Base-by-base conservation (phyloP, 2,888 invertebrate genomes). In the Argyresthia goedartella region DNA sequence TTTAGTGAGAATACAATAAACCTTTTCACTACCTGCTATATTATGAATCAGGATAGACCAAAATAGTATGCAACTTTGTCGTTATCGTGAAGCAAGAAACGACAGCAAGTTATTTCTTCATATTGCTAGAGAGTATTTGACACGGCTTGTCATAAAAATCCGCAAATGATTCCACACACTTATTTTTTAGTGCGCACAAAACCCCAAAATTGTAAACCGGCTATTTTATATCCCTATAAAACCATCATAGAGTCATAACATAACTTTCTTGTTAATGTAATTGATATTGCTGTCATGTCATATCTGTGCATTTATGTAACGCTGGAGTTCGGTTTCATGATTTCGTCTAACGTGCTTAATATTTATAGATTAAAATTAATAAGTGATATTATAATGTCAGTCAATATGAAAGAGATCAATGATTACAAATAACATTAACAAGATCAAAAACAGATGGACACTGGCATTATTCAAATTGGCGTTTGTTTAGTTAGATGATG, bases 221-320 rank as follows among this genome's bases (percentile, higher is more conserved):
- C 71, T 53, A 60, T 63, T 74, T 74, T 71, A 76, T 63, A 64
- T 51, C 67, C 62, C 63, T 70, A 61, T 74, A 71, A 76, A 74
- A 64, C 69, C 69, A 74, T 75, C 73, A 70, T 65, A 63, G 62
- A 63, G 62, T 64, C 70, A 73, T 68, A 63, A 62, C 70, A 73
- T 68, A 63, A 62, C 66, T 25, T 46, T 60, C 59, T 62, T 60
- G 68, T 72, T 68, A 71, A 73, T 64, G 67, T 71, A 66, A 66
- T 61, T 60, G 56, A 59, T 62, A 59, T 61, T 54, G 55, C 56
- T 66, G 65, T 66, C 70, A 68, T 67, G 65, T 66, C 64, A 62
- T 65, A 16, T 14, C 25, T 25, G 25, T 25, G 2, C 6, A 25
- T 25, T 25, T 25, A 25, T 25, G 2, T 25, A 4, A 25, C 25